Evolutionary conservation across 2,113 vertebrate species (phyloP), one percentile per base, ranked within the genome.

Genomic region (Rhegmatorhina hoffmannsi): DNA sequence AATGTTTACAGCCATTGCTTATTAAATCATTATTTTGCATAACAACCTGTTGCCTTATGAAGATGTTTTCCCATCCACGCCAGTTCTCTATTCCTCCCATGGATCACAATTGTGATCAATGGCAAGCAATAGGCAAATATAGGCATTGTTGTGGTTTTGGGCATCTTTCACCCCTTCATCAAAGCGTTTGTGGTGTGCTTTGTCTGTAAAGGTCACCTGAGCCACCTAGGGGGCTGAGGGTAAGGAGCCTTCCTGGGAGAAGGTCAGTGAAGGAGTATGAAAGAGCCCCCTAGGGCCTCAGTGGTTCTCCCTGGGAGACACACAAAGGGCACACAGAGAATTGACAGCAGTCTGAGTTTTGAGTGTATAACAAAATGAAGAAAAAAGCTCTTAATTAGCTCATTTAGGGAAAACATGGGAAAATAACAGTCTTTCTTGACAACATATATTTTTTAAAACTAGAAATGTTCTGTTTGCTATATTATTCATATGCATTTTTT

Each of bases 61-160:
- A 68, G 50, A 38, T 92, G 12, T 80, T 95, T 43, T n/a, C 28
- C 11, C 17, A 16, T 50, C 20, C 5, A 2, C 74, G 47, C 79
- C 78, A 81, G 67, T 47, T 81, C 43, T 80, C 29, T 83, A 3
- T 67, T 90, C 40, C 13, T 90, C 34, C 50, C 19, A 4, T 77
- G 90, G 69, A 66, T 60, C 72, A 83, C 49, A 83, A 47, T 66
- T 2, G 8, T 78, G 50, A 52, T 81, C 76, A 73, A 28, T 56
- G 56, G 81, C n/a, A 58, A 84, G 60, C 55, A 90, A n/a, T 5
- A 81, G 56, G 43, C 53, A 81, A 50, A 83, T 58, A 36, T 1
- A 3, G 36, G 15, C 1, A 0, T 23, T 64, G 14, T 13, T 11
- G 1, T 58, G 31, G 0, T 92, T 90, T 70, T 0, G 4, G 49